Evolutionary conservation across 1,140 invertebrate genomes (phyloP).

Genomic region (Pectinophora gossypiella): DNA sequence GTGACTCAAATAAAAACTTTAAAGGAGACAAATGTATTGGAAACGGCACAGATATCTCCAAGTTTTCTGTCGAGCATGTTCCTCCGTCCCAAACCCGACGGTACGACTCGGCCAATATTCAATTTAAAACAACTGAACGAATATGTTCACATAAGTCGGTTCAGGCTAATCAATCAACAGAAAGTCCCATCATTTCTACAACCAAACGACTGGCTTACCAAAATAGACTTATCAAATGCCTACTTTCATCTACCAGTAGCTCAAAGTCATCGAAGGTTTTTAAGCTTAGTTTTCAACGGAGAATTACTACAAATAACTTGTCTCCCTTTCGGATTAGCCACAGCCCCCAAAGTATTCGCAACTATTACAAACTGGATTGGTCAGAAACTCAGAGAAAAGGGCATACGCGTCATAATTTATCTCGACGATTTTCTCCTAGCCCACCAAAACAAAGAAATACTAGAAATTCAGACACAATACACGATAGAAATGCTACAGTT

Average conservation of each 20-base stretch:
- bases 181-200: constrained; percentile 4
- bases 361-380: not conserved
- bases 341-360: constrained; percentile 1
- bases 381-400: not conserved
- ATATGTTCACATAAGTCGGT: not conserved
- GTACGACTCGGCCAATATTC: not conserved
- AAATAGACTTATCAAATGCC: constrained; percentile 4
- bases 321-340: not conserved
- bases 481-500: not conserved
- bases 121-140: not conserved
- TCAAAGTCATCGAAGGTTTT: not conserved
- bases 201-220: constrained; percentile 3
- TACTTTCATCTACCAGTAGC: constrained; percentile 5
- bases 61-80: not conserved
- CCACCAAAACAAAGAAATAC: not conserved
- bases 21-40: not conserved
- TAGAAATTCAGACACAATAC: no score
- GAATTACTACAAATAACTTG: not conserved
- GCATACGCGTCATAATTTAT: not conserved
- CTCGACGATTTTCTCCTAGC: not conserved
- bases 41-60: not conserved
- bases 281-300: no score
- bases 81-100: not conserved
- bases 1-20: not conserved
- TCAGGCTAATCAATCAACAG: constrained; percentile 4